Base-by-base conservation (phyloP, 2,797 vertebrate genomes). In the Erithacus rubecula region DNA sequence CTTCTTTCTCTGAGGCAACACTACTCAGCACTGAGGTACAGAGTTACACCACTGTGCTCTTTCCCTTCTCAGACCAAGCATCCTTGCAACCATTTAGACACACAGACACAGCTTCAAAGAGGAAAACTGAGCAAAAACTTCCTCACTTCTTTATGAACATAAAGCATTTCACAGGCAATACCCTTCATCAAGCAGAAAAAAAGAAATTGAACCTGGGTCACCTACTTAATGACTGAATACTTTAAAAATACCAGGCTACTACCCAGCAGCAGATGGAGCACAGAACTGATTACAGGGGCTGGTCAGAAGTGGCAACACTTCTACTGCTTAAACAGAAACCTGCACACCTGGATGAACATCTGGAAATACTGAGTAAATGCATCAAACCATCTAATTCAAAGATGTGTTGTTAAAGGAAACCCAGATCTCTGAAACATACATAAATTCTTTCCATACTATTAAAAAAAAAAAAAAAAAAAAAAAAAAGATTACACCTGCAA, bases 331-430 rank as follows among this genome's bases (percentile, higher is more conserved):
- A 81, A 49, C 18, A 93, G 67, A 87, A 92, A 44, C 7, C 9
- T 26, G 6, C 9, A 46, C 60, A 90, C 36, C 46, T 82, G 74
- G 20, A 23, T 70, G 47, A 87, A 67, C 37, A 82, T 30, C 56
- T 93, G 71, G 63, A 93, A 91, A 60, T 74, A 68, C 15, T 59
- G 12, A 87, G 8, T 7, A 82, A 84, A 82, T 65, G 3, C 64
- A 55, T 6, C 15, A 86, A 87, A 34, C 10, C 13, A 39, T 36
- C 44, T 63, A 51, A 82, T 79, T 79, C 65, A 47, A 78, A 78
- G 24, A 26, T 20, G 1, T 1, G 4, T 26, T 49, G 2, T 11
- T 44, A 55, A 76, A 87, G 34, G 11, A 86, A 88, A 59, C 2
- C 0, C 11, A 53, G 16, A 32, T 24, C 18, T 87, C 74, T 46